Percentiles rank a stretch among this genome's conserved stretches.
These are phyloP conservation scores for Unio delphinus DNA, from an alignment of 2,888 invertebrate species.

Conservation along the genomic window DNA sequence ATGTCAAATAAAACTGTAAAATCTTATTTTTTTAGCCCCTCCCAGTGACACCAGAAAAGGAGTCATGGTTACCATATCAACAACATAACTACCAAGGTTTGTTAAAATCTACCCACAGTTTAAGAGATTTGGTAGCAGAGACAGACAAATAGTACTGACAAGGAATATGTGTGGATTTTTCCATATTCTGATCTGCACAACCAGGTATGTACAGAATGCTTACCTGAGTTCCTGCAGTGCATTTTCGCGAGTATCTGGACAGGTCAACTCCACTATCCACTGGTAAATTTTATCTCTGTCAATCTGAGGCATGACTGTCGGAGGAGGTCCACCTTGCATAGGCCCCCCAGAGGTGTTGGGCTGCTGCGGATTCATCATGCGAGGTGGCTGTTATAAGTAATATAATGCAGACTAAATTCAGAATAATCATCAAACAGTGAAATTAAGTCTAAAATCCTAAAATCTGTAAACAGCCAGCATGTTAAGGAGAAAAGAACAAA, in stretches of 20 bases:
- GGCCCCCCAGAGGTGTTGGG: constrained; percentile 23
- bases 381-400: constrained; percentile 2
- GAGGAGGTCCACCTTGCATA: constrained; percentile 13
- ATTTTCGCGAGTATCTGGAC: constrained; percentile 94
- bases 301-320: constrained; percentile 42
- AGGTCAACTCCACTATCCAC: constrained; percentile 93
- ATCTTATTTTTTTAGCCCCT: no score
- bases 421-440: no score
- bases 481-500: no score
- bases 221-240: constrained; percentile 95
- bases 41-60: no score
- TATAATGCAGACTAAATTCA: no score
- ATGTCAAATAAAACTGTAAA: no score
- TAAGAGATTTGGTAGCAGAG: background rate
- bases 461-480: no score
- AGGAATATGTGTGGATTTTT: background rate
- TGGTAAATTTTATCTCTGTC: constrained; percentile 92
- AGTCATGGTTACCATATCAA: no score
- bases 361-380: constrained; percentile 47
- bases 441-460: no score
- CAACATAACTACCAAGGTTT: no score
- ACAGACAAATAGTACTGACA: background rate
- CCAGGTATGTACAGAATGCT: constrained; percentile 5
- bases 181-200: background rate
- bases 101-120: no score